Percentiles rank a stretch among this genome's conserved stretches.
These are phyloP conservation scores for Otus sunia DNA, from an alignment of 2,113 vertebrate genomes.

Conservation along the genomic window DNA sequence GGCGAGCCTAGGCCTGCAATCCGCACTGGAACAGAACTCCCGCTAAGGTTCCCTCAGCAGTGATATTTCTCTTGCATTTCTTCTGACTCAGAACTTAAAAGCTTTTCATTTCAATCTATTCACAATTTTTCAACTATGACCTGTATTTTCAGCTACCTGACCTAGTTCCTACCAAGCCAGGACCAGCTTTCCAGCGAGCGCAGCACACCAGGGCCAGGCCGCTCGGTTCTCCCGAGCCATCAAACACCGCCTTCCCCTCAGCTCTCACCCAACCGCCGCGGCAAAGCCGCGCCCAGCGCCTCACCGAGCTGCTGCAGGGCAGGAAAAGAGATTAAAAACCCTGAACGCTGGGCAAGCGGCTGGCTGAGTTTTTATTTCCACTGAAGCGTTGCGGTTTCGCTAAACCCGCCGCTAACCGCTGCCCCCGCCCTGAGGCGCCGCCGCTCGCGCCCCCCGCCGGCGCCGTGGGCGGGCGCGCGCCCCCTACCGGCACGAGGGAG, in stretches of 20 bases:
- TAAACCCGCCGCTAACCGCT: no score
- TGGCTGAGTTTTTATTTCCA: no score
- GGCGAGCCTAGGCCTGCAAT: no score
- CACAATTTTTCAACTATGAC: neutral
- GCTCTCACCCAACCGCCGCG: neutral
- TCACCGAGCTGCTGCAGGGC: neutral
- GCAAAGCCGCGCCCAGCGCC: fast-evolving
- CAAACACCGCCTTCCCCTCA: fast-evolving
- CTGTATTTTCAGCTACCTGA: neutral
- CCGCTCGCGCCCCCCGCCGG: neutral
- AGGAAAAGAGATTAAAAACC: no score
- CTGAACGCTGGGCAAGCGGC: no score
- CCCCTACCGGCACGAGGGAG: conserved; percentile 91
- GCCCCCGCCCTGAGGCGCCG: no score
- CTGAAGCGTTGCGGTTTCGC: no score
- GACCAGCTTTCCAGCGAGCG: neutral
- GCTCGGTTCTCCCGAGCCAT: no score
- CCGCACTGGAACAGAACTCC: neutral
- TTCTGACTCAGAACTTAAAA: neutral
- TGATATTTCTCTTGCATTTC: neutral
- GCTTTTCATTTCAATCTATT: neutral
- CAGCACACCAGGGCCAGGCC: no score
- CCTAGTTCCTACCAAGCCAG: neutral
- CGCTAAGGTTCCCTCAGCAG: fast-evolving
- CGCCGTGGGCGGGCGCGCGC: no score